Evolutionary conservation across 2,797 vertebrate species (phyloP), one percentile per base, ranked within the genome.

Genomic region (Emydoidea blandingii): DNA sequence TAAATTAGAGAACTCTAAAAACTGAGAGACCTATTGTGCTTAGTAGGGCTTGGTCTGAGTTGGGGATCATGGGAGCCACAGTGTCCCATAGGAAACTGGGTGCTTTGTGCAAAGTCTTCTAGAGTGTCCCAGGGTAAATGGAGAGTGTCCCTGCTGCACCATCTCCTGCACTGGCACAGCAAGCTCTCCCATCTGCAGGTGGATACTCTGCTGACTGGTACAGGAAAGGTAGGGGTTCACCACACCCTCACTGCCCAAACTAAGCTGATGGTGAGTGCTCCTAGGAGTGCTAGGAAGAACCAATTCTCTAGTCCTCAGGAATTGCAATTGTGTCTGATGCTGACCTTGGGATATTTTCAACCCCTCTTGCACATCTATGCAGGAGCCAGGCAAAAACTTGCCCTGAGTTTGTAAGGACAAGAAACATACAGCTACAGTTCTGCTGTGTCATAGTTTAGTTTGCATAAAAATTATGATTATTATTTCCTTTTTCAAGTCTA

Each of bases 141-240:
- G 49, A 56, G 8, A 53, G 41, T 79, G 37, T 53, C 47, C 25
- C 1, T 85, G 1, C 59, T 53, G 12, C 1, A 1, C 2, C 31
- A 81, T 4, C 44, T 89, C 8, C 53, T 81, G 2, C 19, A 76
- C 2, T 56, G 15, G 11, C 16, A 85, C 25, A 79, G 34, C 5
- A n/a, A 83, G 1, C 3, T 84, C 83, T 90, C 49, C 15, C 34
- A 15, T 15, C 16, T 79, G 27, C 19, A 83, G 81, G 29, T 1
- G 85, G 62, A 34, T 56, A 4, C 9, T 62, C 0, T 0, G 1
- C 25, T 85, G 50, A 19, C 37, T 15, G 18, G 50, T 15, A 25
- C 6, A 31, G 1, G 15, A 72, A 19, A 12, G 14, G 1, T 85
- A 47, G 74, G 59, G 23, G 72, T 65, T 74, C 52, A 49, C 21